Percentiles rank a stretch among this genome's conserved stretches.
Evolutionary conservation across 2,888 invertebrate genomes (phyloP).

Genomic region (Rhingia campestris): DNA sequence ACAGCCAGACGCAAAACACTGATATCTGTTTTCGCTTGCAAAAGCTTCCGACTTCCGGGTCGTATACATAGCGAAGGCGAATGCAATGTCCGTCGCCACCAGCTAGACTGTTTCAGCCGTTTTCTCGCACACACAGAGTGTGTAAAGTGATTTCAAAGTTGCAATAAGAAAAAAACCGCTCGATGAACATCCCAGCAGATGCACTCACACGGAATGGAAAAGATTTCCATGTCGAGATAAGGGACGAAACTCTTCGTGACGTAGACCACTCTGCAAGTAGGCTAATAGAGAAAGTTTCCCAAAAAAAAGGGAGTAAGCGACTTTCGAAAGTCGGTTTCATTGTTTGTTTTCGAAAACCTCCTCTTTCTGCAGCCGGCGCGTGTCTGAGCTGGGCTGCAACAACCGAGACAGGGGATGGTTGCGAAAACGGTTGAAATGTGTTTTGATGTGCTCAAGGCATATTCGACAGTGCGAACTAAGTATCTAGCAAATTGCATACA

Average conservation of each 20-base stretch:
- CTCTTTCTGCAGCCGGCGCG: not conserved
- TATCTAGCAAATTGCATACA: constrained; percentile 1
- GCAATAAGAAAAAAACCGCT: constrained; percentile 17
- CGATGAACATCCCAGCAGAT: not conserved
- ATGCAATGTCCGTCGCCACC: constrained; percentile 22
- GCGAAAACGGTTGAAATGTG: constrained; percentile 16
- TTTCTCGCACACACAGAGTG: not conserved
- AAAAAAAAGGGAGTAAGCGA: constrained; percentile 6
- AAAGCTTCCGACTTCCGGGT: constrained; percentile 10
- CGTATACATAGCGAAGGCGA: constrained; percentile 10
- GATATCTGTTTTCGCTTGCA: constrained; percentile 3
- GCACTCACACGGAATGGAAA: constrained; percentile 47
- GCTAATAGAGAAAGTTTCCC: constrained; percentile 48
- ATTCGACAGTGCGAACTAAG: constrained; percentile 1
- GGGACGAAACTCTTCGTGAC: constrained; percentile 42
- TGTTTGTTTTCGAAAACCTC: constrained; percentile 22
- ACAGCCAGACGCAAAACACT: not conserved
- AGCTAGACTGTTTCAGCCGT: constrained; percentile 14
- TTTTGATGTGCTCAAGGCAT: constrained; percentile 2
- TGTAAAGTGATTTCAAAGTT: constrained; percentile 37
- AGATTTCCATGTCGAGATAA: constrained; percentile 58
- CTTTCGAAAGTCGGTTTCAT: constrained; percentile 31
- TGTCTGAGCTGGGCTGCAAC: not conserved
- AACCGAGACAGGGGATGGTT: not conserved
- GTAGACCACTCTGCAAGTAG: constrained; percentile 19